A percentile compares a stretch with the other conserved stretches of the same genome.
Conservation (phyloP, 2,113 vertebrate species). For the Hippocampus comes region DNA sequence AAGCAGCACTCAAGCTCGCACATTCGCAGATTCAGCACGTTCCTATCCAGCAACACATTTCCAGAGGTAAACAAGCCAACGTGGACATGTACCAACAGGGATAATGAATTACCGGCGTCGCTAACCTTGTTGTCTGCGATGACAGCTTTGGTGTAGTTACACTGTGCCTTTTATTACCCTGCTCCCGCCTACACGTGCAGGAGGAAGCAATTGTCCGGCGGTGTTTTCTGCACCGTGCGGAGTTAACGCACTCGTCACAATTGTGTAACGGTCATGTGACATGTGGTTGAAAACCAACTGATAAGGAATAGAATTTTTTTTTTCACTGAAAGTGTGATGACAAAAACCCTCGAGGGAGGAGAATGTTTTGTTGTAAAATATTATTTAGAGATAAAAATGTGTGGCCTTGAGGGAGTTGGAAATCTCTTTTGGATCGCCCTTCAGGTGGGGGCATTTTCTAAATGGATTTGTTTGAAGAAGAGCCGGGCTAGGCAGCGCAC, state of each 20-base stretch:
- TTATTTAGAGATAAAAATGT: background rate
- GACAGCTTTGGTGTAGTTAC: background rate
- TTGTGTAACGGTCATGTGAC: background rate
- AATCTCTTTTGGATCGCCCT: slow-evolving; percentile 34
- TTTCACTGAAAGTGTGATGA: background rate
- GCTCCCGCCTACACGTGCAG: background rate
- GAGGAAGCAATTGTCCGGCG: background rate
- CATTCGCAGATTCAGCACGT: background rate
- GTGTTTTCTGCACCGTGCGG: background rate
- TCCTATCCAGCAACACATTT: background rate
- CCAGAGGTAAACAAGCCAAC: background rate
- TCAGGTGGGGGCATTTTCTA: slow-evolving; percentile 38
- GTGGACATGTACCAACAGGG: background rate
- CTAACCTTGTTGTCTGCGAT: background rate
- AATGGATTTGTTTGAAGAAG: slow-evolving; percentile 58
- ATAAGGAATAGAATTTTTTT: background rate
- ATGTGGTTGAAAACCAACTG: background rate
- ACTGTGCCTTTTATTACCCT: background rate
- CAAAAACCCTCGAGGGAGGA: background rate
- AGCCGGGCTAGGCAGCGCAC: slow-evolving; percentile 35
- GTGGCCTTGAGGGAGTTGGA: slow-evolving; percentile 10
- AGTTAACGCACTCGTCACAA: background rate
- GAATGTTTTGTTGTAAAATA: background rate
- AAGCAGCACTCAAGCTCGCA: background rate
- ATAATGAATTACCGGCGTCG: background rate